phyloP scores from a whole-genome alignment of 2,113 vertebrate genomes.

The Halcyon malimbica region DNA sequence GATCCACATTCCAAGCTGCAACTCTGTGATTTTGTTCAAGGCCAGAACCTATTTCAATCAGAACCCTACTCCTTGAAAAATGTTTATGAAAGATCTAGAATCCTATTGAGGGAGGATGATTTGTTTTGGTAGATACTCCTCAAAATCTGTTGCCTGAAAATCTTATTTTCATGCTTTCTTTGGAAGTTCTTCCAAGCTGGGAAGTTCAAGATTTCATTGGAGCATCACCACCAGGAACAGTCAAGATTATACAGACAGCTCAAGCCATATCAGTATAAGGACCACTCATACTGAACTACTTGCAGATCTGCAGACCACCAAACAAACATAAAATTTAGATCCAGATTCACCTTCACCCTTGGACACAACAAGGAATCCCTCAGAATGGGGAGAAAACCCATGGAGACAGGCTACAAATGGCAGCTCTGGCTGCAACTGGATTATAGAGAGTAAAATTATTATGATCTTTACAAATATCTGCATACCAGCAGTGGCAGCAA shows the following conservation, averaged over 20 bases:
- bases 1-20: background rate
- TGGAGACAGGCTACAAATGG: rapidly evolving
- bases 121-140: background rate
- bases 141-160: background rate
- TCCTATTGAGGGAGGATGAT: background rate
- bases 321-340: background rate
- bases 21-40: background rate
- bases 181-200: background rate
- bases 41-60: background rate
- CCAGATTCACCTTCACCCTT: background rate
- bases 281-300: background rate
- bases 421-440: background rate
- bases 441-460: background rate
- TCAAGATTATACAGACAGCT: background rate
- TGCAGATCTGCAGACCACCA: rapidly evolving
- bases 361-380: rapidly evolving
- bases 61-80: background rate
- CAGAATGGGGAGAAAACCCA: background rate
- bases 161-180: background rate
- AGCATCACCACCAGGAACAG: background rate
- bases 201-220: background rate
- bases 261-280: background rate
- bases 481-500: background rate
- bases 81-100: background rate
- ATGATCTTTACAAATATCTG: background rate